These are phyloP conservation scores for Pollenia angustigena DNA, from an alignment of 2,888 invertebrate species.

Conservation along the genomic window DNA sequence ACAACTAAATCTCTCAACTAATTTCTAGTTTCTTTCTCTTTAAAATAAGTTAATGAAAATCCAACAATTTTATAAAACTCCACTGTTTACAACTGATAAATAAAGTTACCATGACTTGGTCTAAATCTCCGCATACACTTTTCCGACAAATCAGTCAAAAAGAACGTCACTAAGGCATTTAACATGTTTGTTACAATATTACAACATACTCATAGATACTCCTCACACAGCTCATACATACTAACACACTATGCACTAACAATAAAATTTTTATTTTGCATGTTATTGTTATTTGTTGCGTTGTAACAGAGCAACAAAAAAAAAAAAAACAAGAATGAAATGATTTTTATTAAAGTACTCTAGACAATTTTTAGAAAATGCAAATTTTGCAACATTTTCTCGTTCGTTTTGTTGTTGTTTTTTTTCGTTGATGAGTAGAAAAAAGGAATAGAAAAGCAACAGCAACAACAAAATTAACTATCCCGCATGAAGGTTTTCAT, in stretches of 20 bases:
- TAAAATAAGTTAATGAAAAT: background rate
- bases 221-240: background rate
- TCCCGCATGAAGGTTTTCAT: constrained; percentile 63
- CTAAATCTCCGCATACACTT: constrained; percentile 24
- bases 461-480: constrained; percentile 41
- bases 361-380: constrained; percentile 79
- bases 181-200: constrained; percentile 60
- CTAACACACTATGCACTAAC: background rate
- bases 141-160: constrained; percentile 29
- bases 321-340: constrained; percentile 19
- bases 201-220: background rate
- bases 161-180: constrained; percentile 60
- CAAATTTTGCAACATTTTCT: constrained; percentile 78
- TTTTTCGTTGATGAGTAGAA: constrained; percentile 13
- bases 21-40: background rate
- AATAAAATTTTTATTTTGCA: constrained; percentile 42
- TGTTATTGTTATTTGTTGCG: constrained; percentile 54
- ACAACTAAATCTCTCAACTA: background rate
- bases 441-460: constrained; percentile 14
- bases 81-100: constrained; percentile 52
- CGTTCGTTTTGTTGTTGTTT: constrained; percentile 15
- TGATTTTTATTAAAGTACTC: constrained; percentile 65
- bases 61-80: background rate
- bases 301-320: constrained; percentile 9
- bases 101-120: constrained; percentile 53